phyloP scores from a whole-genome alignment of 92 coral and sea anemone genomes.

The Actinernus sp. region DNA sequence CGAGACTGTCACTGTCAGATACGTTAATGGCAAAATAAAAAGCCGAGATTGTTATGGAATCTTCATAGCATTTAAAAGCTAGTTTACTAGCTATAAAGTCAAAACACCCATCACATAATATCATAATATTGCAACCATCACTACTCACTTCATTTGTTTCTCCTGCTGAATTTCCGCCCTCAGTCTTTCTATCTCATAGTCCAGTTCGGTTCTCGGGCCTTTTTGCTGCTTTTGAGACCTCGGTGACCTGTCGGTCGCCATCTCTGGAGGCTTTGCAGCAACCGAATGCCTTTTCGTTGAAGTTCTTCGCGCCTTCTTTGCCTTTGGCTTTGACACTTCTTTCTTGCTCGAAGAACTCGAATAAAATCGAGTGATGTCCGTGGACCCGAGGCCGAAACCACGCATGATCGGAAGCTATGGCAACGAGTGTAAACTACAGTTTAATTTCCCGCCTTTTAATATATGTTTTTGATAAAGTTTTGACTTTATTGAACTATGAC shows the following conservation, averaged over 20 bases:
- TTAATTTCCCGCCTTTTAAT: conserved; percentile 9
- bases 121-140: no score
- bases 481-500: no score
- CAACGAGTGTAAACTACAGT: conserved; percentile 56
- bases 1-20: no score
- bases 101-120: background rate
- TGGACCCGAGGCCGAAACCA: conserved; percentile 64
- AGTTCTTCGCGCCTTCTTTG: conserved; percentile 33
- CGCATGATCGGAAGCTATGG: conserved; percentile 93
- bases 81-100: conserved; percentile 7
- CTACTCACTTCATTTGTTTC: conserved; percentile 93
- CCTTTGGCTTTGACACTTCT: conserved; percentile 1
- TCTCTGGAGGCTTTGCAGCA: conserved; percentile 21
- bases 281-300: conserved; percentile 33
- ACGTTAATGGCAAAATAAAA: no score
- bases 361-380: conserved; percentile 63
- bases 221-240: conserved; percentile 64
- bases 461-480: no score
- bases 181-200: conserved; percentile 91
- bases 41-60: no score
- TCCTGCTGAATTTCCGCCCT: conserved; percentile 98
- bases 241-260: conserved; percentile 46
- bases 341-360: background rate
- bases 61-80: no score
- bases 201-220: conserved; percentile 88